Evolutionary conservation across 2,797 vertebrate species (phyloP).

Genomic region (Poecilia velifera): DNA sequence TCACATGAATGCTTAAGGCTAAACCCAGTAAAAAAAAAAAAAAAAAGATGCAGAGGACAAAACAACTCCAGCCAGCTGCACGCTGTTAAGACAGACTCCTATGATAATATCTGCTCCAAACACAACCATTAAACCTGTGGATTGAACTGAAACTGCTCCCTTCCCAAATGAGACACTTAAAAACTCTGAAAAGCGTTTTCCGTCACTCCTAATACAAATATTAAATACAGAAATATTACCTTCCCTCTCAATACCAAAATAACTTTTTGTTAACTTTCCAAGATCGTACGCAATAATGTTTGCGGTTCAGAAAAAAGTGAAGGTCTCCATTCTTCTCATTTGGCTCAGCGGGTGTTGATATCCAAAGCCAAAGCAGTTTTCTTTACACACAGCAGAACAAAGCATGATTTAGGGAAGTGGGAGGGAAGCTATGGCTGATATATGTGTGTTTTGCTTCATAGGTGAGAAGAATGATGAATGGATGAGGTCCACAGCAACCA

Average conservation of each 20-base stretch:
- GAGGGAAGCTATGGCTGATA: slow-evolving; percentile 70
- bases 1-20: slow-evolving; percentile 34
- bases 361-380: slow-evolving; percentile 67
- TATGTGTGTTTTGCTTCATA: slow-evolving; percentile 80
- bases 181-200: slow-evolving; percentile 18
- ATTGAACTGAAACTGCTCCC: slow-evolving; percentile 51
- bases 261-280: slow-evolving; percentile 19
- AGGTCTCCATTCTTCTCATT: slow-evolving; percentile 29
- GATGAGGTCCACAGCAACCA: slow-evolving; percentile 72
- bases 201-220: slow-evolving; percentile 13
- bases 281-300: slow-evolving; percentile 7
- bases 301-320: slow-evolving; percentile 10
- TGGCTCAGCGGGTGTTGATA: slow-evolving; percentile 55
- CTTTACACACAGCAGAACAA: slow-evolving; percentile 73
- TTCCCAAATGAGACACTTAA: slow-evolving; percentile 34
- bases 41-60: slow-evolving; percentile 44
- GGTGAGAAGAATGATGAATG: slow-evolving; percentile 80
- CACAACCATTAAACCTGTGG: too few species aligned
- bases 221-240: slow-evolving; percentile 10
- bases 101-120: slow-evolving; percentile 62
- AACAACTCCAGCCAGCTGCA: slow-evolving; percentile 52
- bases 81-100: slow-evolving; percentile 55
- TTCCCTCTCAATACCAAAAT: slow-evolving; percentile 2
- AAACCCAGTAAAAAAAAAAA: slow-evolving; percentile 38
- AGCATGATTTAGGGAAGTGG: slow-evolving; percentile 78